Evolutionary conservation across 2,888 invertebrate species (phyloP), one percentile per base, ranked within the genome.

Genomic region (Tupiocoris notatus): DNA sequence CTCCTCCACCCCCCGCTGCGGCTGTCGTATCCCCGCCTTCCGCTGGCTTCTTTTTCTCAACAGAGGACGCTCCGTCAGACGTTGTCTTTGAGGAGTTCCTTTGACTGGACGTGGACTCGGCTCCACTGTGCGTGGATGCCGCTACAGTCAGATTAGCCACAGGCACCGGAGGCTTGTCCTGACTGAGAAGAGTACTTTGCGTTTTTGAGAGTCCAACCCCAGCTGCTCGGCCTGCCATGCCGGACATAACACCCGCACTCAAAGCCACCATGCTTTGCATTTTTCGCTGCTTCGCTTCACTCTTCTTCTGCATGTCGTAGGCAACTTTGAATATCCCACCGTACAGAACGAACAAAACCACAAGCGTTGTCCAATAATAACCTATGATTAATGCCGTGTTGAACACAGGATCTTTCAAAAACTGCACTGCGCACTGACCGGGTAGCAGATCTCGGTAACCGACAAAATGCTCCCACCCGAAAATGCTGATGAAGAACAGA

Each of bases 401-500:
- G 84, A 99, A 98, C 73, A 97, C 90, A 0, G 98, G 96, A 84
- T 98, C 96, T 84, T 96, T 96, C 78, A 98, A 88, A 85, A 99
- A 99, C 85, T 98, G 98, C 17, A 98, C 98, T 76, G 95, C 93
- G 83, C 98, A 98, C 84, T 95, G 92, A 0, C 93, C 93, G 16
- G 93, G 93, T 81, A 89, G 86, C 71, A 97, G 87, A 81, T 96
- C 95, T 78, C 97, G n/a, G 82, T 91, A 93, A 20, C 98, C 98
- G 63, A 96, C 93, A 83, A 98, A 98, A 84, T 96, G 96, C 83
- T 98, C 98, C 97, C 98, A 99, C 61, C 98, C 98, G 83, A 99
- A 97, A 81, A 99, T 98, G 79, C 96, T 96, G 80, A 96, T 95
- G 85, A 98, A 98, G 85, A 99, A 99, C 9, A 99, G 86, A 77